Evolutionary conservation across 2,113 vertebrate species (phyloP).

Genomic region (Lynx canadensis): DNA sequence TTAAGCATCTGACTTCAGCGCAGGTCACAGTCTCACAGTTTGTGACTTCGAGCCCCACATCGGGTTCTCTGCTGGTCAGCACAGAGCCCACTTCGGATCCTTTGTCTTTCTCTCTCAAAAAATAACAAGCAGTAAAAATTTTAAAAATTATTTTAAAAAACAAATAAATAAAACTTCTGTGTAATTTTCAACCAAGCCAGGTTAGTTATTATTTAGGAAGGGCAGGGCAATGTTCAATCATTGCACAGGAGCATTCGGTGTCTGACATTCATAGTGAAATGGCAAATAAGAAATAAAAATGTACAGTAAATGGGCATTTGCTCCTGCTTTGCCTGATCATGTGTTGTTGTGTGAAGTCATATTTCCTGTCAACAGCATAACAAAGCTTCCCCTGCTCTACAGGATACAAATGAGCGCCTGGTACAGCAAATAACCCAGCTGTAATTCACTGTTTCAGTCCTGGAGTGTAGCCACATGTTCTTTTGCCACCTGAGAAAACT

Average conservation of each 20-base stretch:
- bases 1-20: too few species aligned
- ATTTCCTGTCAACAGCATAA: conserved; percentile 39
- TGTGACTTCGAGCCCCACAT: too few species aligned
- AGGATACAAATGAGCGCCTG: conserved; percentile 50
- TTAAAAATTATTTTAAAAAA: too few species aligned
- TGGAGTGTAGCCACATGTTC: background rate
- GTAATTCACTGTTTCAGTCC: background rate
- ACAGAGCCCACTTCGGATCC: too few species aligned
- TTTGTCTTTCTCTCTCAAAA: too few species aligned
- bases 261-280: background rate
- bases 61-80: too few species aligned
- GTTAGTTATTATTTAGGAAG: conserved; percentile 36
- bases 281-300: conserved; percentile 34
- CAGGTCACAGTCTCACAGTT: too few species aligned
- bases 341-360: conserved; percentile 17
- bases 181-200: background rate
- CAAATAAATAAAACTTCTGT: background rate
- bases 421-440: conserved; percentile 38
- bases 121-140: too few species aligned
- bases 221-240: background rate
- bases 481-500: conserved; percentile 15
- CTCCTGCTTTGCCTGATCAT: background rate
- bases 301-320: background rate
- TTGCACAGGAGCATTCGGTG: background rate
- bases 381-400: conserved; percentile 33